Evolutionary conservation across 2,888 invertebrate genomes (phyloP), one percentile per base, ranked within the genome.

Genomic region (Drosophila antonietae): DNA sequence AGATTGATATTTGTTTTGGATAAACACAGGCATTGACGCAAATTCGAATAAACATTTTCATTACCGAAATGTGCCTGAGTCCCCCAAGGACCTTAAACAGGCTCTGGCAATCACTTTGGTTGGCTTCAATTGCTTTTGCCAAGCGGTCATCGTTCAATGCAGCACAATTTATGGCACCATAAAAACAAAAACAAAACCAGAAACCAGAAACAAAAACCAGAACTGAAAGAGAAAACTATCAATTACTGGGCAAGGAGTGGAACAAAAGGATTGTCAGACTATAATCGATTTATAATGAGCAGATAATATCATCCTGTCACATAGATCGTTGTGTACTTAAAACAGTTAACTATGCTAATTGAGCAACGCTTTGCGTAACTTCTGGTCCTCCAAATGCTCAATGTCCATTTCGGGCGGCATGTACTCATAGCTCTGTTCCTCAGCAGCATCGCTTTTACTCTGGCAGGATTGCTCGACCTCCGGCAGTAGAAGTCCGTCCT

Each of bases 21-120:
- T 88, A 89, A 90, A 89, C 89, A 90, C 66, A 68, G 58, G 62
- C 80, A 87, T 79, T 90, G 89, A 89, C 85, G 89, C 73, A 86
- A 88, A 88, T 89, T 89, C 84, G 80, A 77, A 85, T 89, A 86
- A 84, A 86, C 90, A 86, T 87, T 83, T 87, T 88, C 90, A 90
- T 86, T 86, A 86, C 78, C 86, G 64, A 83, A 88, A 73, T 87
- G 75, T 81, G 63, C 73, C 74, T 37, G 68, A 57, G 64, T 18
- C 49, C 87, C 78, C 78, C 66, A 65, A 72, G 63, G 87, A 73
- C 76, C 49, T 49, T 37, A 59, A 56, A 62, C 70, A 59, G 65
- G 59, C 72, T 53, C 28, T 18, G 18, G 75, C 79, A 78, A 88
- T 85, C 78, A 80, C 71, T 78, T 86, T 80, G 68, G 57, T 86